Percentiles rank a stretch among this genome's conserved stretches.
phyloP scores from a whole-genome alignment of 2,888 invertebrate species.

The Sympetrum striolatum region DNA sequence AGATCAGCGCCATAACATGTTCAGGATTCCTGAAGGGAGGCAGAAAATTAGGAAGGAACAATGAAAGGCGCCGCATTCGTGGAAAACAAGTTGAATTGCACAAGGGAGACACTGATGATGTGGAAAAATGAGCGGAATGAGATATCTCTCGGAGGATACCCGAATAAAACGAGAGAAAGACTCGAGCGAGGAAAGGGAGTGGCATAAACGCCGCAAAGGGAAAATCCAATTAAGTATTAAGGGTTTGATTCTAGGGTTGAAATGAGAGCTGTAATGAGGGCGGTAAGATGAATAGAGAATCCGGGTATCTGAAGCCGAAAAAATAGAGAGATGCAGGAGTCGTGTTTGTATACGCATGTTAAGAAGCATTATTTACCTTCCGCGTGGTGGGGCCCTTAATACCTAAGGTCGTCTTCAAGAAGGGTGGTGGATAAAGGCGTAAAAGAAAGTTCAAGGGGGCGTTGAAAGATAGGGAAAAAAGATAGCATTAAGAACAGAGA shows the following conservation, averaged over 20 bases:
- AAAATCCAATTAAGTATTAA: constrained; percentile 17
- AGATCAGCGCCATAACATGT: too few species aligned
- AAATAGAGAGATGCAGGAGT: not conserved
- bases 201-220: not conserved
- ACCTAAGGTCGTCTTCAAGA: not conserved
- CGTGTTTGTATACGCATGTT: too few species aligned
- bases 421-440: not conserved
- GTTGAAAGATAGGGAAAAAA: not conserved
- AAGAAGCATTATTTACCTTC: too few species aligned
- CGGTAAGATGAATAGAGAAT: not conserved
- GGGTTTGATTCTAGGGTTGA: not conserved
- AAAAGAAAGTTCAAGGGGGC: not conserved
- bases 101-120: not conserved
- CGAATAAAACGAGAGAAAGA: not conserved
- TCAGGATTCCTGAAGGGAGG: too few species aligned
- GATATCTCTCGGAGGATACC: not conserved
- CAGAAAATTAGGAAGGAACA: too few species aligned
- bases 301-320: not conserved
- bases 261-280: not conserved
- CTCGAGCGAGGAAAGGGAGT: not conserved
- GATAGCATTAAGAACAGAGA: constrained; percentile 38
- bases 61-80: too few species aligned
- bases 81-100: not conserved
- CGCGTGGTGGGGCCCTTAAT: too few species aligned
- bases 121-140: not conserved